Base-by-base conservation (phyloP, 2,797 vertebrate species). In the Hypotaenidia okinawae region DNA sequence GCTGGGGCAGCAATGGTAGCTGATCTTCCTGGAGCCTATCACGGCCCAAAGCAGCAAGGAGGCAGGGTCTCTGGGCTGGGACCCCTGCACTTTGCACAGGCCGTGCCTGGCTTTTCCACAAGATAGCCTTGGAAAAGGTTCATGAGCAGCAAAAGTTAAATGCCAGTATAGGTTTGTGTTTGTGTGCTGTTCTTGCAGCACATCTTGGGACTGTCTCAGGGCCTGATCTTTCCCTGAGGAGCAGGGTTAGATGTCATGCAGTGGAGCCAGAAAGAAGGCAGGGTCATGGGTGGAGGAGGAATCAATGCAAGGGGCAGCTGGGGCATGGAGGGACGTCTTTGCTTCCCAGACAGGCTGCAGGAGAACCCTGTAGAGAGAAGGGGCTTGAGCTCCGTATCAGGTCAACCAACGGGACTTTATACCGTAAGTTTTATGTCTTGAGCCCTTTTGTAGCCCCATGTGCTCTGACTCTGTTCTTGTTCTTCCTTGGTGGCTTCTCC, bases 31-130 rank as follows among this genome's bases (percentile, higher is more conserved):
- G 68, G 52, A 66, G 51, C n/a, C 55, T 66, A 33, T 84, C 16
- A 5, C 5, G 45, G 51, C 51, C 22, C 22, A 17, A 62, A 88
- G 68, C 35, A 64, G 24, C 15, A 33, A 78, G 37, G 67, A 80
- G 33, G 15, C 47, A 73, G 33, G 30, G 14, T 82, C 32, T 59
- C 28, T 24, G 19, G 8, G 43, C 27, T 3, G 3, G 28, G 23
- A 55, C 12, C 17, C 10, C 16, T 28, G 30, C 4, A 6, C 19
- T 55, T 64, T 13, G 37, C 51, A 16, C 6, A 17, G 35, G 6
- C 0, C 0, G 28, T 63, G 18, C 35, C 58, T 59, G 47, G 15
- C 16, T 80, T 1, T 11, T 52, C 41, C 10, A 2, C 1, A 11
- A 76, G 43, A 21, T 17, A 23, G 24, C 33, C 45, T 28, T 10